Evolutionary conservation across 2,113 vertebrate genomes (phyloP).

Genomic region (Phalacrocorax brasilianus): DNA sequence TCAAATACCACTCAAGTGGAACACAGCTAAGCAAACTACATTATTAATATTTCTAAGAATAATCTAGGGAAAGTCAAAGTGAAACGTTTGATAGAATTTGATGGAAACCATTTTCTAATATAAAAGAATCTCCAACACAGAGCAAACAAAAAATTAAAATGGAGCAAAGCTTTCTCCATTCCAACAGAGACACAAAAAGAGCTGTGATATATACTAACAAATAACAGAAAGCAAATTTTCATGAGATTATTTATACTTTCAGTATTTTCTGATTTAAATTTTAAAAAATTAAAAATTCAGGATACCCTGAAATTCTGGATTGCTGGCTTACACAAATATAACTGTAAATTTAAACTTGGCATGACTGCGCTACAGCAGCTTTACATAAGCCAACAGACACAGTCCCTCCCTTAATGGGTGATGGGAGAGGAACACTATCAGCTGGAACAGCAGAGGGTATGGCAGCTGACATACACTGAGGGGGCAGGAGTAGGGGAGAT

Average conservation of each 20-base stretch:
- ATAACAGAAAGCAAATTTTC: background rate
- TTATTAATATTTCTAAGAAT: background rate
- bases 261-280: background rate
- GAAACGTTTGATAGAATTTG: background rate
- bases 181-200: background rate
- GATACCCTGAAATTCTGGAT: background rate
- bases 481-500: background rate
- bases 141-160: background rate
- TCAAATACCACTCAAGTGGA: background rate
- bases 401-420: background rate
- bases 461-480: fast-evolving
- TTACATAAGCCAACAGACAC: background rate
- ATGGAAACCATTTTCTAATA: background rate
- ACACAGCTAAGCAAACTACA: background rate
- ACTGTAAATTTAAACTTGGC: background rate
- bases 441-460: background rate
- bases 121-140: background rate
- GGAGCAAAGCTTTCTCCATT: background rate
- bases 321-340: background rate
- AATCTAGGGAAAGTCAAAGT: background rate
- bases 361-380: background rate
- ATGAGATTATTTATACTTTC: background rate
- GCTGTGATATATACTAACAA: background rate
- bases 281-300: background rate
- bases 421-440: background rate